phyloP scores from a whole-genome alignment of 2,113 vertebrate genomes.

The Oenanthe oenanthe region DNA sequence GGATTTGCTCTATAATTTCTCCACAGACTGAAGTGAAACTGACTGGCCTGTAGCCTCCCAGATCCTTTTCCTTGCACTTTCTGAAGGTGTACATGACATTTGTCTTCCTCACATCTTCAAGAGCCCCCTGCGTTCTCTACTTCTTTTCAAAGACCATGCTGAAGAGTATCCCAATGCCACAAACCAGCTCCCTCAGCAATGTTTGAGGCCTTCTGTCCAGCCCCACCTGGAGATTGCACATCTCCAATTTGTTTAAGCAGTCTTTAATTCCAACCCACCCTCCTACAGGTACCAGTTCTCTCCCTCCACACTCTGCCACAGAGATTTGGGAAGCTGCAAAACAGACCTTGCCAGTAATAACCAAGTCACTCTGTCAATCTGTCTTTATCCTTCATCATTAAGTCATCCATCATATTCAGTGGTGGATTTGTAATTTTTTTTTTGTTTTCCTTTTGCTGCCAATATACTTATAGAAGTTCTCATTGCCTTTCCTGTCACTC shows the following conservation, averaged over 20 bases:
- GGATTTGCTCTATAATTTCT: background rate
- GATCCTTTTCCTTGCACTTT: background rate
- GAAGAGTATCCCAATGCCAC: background rate
- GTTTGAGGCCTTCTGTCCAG: background rate
- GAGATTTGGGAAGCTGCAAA: background rate
- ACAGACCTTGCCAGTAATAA: background rate
- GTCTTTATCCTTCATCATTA: background rate
- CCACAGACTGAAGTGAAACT: background rate
- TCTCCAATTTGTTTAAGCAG: background rate
- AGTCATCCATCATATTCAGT: background rate
- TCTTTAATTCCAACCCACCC: background rate
- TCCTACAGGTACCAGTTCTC: background rate
- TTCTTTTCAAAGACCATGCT: background rate
- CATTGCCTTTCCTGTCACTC: background rate
- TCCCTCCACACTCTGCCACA: background rate
- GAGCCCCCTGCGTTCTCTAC: background rate
- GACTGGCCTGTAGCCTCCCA: background rate
- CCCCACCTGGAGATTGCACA: background rate
- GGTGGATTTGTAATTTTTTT: rapidly evolving
- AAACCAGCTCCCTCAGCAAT: background rate
- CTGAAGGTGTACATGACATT: background rate
- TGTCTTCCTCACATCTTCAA: background rate
- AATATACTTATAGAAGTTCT: background rate
- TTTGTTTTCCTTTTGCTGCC: background rate
- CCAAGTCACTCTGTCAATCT: background rate